Percentiles rank a stretch among this genome's conserved stretches.
Conservation (phyloP, 2,797 vertebrate genomes). For the Ptychobarbus kaznakovi region DNA sequence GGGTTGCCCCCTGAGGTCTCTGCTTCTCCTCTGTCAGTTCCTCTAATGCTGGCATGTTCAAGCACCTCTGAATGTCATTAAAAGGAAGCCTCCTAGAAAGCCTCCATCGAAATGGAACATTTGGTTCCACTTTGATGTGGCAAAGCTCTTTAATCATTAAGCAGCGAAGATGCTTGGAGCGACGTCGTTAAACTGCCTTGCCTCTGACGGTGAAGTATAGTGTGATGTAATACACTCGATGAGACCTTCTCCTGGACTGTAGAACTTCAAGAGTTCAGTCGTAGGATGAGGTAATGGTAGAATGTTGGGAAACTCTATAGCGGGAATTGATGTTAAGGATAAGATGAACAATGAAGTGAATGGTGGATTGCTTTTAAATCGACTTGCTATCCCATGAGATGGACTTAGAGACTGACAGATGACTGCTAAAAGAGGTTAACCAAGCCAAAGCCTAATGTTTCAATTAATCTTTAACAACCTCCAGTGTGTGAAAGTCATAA, state of each 20-base stretch:
- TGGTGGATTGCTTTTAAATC: slow-evolving; percentile 30
- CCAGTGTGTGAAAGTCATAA: slow-evolving; percentile 12
- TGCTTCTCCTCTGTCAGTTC: slow-evolving; percentile 10
- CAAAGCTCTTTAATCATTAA: slow-evolving; percentile 78
- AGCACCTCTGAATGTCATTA: slow-evolving; percentile 72
- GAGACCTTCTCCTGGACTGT: slow-evolving; percentile 15
- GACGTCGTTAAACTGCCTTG: slow-evolving; percentile 72
- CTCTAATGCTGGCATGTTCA: slow-evolving; percentile 48
- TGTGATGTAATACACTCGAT: slow-evolving; percentile 45
- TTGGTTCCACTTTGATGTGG: slow-evolving; percentile 77
- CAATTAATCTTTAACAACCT: slow-evolving; percentile 29
- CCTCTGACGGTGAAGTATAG: slow-evolving; percentile 58
- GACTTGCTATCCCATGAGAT: slow-evolving; percentile 15
- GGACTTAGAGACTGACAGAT: slow-evolving; percentile 35
- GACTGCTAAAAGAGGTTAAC: slow-evolving; percentile 57
- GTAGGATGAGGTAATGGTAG: background rate
- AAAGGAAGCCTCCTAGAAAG: slow-evolving; percentile 68
- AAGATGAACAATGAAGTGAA: slow-evolving; percentile 24
- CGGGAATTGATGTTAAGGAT: background rate
- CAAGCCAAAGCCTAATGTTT: slow-evolving; percentile 51
- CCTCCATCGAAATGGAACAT: slow-evolving; percentile 74
- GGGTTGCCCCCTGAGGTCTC: slow-evolving; percentile 41
- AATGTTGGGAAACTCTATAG: background rate
- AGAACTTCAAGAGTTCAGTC: slow-evolving; percentile 14
- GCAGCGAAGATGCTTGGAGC: slow-evolving; percentile 60